Evolutionary conservation across 1,140 invertebrate genomes (phyloP).

Genomic region (Leptoteleia sp.): DNA sequence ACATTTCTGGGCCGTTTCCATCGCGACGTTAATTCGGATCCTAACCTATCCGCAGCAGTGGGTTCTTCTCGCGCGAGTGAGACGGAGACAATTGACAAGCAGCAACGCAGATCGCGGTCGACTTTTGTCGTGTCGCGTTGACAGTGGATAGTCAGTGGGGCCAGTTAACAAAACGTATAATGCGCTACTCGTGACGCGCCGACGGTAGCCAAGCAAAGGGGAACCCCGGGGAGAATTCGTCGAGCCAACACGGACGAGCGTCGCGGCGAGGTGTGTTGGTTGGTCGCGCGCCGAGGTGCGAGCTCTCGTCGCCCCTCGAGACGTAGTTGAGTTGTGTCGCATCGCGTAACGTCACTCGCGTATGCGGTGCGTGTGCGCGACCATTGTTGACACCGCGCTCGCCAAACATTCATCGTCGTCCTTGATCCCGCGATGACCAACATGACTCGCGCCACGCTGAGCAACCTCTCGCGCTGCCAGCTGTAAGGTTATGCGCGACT

Average conservation of each 20-base stretch:
- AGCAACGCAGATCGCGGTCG: slow-evolving; percentile 1
- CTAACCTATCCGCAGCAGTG: not conserved
- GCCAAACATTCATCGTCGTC: slow-evolving; percentile 10
- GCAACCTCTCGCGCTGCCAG: slow-evolving; percentile 15
- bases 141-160: not conserved
- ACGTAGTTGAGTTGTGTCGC: too few relatives aligned
- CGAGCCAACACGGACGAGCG: too few relatives aligned
- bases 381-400: slow-evolving; percentile 1
- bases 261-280: too few relatives aligned
- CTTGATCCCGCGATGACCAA: slow-evolving; percentile 19
- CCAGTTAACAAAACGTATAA: not conserved
- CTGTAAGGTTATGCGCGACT: slow-evolving; percentile 30
- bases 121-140: slow-evolving; percentile 1
- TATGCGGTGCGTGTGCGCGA: not conserved
- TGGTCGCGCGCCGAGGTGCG: not conserved
- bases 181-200: slow-evolving; percentile 1
- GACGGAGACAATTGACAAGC: slow-evolving; percentile 4
- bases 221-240: not conserved
- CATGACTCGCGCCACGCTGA: slow-evolving; percentile 22
- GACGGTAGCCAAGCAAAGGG: not conserved
- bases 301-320: too few relatives aligned
- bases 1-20: not conserved
- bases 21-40: not conserved
- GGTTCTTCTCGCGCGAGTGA: not conserved
- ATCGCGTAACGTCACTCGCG: slow-evolving; percentile 5